Evolutionary conservation across 2,113 vertebrate species (phyloP).

Genomic region (Cololabis saira): DNA sequence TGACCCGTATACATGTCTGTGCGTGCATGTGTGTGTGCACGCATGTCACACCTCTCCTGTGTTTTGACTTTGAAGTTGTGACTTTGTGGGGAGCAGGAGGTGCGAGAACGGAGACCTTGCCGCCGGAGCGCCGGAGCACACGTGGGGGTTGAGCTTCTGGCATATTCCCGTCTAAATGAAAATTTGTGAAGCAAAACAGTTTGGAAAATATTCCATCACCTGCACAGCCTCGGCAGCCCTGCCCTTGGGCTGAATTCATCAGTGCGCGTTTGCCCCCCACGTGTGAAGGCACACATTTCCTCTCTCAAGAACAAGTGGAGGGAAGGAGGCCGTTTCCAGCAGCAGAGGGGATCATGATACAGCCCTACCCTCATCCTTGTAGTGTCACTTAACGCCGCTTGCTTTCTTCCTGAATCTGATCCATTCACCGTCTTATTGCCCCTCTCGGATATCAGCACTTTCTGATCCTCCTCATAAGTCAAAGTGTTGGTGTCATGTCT

Average conservation of each 20-base stretch:
- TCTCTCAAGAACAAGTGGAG: not conserved
- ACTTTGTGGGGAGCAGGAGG: slow-evolving; percentile 67
- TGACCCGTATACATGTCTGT: not conserved
- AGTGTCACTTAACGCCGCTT: too few species aligned
- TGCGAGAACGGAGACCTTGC: slow-evolving; percentile 53
- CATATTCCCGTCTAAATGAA: slow-evolving; percentile 71
- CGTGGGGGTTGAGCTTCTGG: slow-evolving; percentile 47
- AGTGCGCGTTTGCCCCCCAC: slow-evolving; percentile 13
- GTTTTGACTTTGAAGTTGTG: slow-evolving; percentile 74
- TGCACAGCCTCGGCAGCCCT: slow-evolving; percentile 20
- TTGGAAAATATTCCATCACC: slow-evolving; percentile 48
- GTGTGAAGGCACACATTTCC: not conserved
- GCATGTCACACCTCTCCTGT: slow-evolving; percentile 37
- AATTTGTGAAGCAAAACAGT: slow-evolving; percentile 72
- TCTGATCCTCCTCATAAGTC: too few species aligned
- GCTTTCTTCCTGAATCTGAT: too few species aligned
- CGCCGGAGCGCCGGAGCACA: slow-evolving; percentile 53
- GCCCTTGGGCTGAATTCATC: slow-evolving; percentile 33
- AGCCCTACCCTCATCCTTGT: too few species aligned
- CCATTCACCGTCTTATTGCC: too few species aligned
- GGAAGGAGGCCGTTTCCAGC: not conserved
- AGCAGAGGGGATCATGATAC: not conserved
- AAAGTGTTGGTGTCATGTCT: too few species aligned
- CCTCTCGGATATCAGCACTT: too few species aligned
- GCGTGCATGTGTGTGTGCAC: slow-evolving; percentile 8